Conservation (phyloP, 2,113 vertebrate genomes). For the Arenaria interpres region DNA sequence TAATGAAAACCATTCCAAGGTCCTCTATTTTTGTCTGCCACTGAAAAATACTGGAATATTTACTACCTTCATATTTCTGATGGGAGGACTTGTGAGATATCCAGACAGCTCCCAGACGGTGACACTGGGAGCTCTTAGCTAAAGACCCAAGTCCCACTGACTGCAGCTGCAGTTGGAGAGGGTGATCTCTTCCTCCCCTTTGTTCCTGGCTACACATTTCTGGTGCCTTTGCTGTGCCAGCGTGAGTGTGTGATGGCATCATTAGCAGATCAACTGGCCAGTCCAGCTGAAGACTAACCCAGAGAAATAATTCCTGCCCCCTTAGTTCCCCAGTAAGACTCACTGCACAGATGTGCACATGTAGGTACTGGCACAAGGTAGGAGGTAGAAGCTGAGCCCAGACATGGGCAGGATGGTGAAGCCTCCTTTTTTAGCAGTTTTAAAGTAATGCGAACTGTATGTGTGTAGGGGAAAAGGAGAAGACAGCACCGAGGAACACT, state of each 20-base stretch:
- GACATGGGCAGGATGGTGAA: not conserved
- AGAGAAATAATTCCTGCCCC: not conserved
- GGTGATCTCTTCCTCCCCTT: fast-evolving
- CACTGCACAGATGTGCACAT: fast-evolving
- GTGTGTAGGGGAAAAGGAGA: not conserved
- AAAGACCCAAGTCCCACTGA: not conserved
- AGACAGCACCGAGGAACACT: not conserved
- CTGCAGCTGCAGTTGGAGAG: not conserved
- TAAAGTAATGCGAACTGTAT: not conserved
- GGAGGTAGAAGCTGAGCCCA: not conserved
- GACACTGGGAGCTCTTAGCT: not conserved
- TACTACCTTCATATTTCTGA: not conserved
- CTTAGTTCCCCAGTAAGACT: not conserved
- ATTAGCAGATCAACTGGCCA: not conserved
- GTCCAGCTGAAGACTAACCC: not conserved
- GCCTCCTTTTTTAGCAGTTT: not conserved
- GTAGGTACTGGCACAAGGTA: not conserved
- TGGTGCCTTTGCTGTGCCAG: not conserved
- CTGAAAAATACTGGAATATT: not conserved
- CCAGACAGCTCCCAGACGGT: not conserved
- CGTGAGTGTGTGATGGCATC: not conserved
- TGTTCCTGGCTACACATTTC: not conserved
- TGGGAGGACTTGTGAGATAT: not conserved
- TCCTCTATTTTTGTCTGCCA: not conserved
- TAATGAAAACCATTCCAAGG: not conserved